Evolutionary conservation across 2,888 invertebrate genomes (phyloP), one percentile per base, ranked within the genome.

Genomic region (Thymelicus acteon): DNA sequence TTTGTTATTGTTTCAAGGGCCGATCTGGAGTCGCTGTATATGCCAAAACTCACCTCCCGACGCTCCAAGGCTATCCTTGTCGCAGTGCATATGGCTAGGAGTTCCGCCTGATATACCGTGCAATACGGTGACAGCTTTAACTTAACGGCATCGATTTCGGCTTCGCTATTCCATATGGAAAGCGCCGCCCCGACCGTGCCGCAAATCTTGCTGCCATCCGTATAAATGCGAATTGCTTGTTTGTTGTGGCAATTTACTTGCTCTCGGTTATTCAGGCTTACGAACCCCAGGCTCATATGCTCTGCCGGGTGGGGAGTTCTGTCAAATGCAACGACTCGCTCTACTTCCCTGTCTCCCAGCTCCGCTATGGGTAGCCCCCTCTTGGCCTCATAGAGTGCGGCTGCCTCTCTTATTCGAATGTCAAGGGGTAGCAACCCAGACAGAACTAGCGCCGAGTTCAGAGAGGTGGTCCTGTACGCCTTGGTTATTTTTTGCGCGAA

Each of bases 61-160:
- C 40, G 40, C 6, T 40, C 40, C 8, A 40, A 8, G 7, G 8
- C 8, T 7, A 40, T 40, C 40, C 40, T 40, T 8, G 54, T 31
- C 3, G 40, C 64, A 6, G 40, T 15, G 19, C 12, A 4, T 3
- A 64, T 6, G 2, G 64, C 64, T 3, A 48, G 31, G 31, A 64
- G 39, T 24, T 64, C 64, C 8, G 64, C 54, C 13, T 54, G 64
- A 12, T 52, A 64, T 12, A 64, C 64, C 15, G 64, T 64, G 54
- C 64, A 64, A 54, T 52, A 65, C n/a, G 52, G 19, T 7, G 24
- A 49, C n/a, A 65, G 54, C 7, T 65, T 65, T 0, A 65, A 8
- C 13, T 52, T 39, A 7, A 40, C 40, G 7, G 40, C 40, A 7
- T 40, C 6, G 40, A 8, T 40, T 8, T 40, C 40, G 40, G 40